Evolutionary conservation across 1,140 invertebrate species (phyloP).

Genomic region (Platyura marginata): DNA sequence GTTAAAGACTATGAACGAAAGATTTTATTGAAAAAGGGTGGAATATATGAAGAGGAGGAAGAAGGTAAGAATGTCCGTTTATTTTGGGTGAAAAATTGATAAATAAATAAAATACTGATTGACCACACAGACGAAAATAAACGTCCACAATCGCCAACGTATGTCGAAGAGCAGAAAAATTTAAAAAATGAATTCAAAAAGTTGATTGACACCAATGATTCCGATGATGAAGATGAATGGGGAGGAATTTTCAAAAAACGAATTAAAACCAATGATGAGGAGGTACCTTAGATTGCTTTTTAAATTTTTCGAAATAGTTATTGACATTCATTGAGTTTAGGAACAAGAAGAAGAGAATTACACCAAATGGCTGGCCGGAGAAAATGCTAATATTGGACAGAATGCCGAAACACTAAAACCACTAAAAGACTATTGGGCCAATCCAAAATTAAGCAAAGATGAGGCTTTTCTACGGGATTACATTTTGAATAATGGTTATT

Average conservation of each 20-base stretch:
- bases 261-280: conserved; percentile 40
- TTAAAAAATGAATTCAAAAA: conserved; percentile 47
- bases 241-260: conserved; percentile 35
- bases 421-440: conserved; percentile 68
- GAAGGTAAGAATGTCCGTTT: too few relatives aligned
- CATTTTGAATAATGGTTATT: conserved; percentile 65
- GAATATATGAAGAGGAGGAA: conserved; percentile 32
- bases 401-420: conserved; percentile 30
- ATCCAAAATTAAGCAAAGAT: conserved; percentile 56
- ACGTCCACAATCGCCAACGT: conserved; percentile 27
- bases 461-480: conserved; percentile 88
- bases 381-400: conserved; percentile 42
- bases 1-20: conserved; percentile 68
- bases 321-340: too few relatives aligned
- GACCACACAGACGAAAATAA: conserved; percentile 7
- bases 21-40: conserved; percentile 49
- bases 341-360: conserved; percentile 44
- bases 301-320: conserved; percentile 5
- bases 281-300: conserved; percentile 13
- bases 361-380: conserved; percentile 64
- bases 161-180: conserved; percentile 48
- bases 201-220: conserved; percentile 25
- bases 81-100: conserved; percentile 2
- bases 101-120: conserved; percentile 2
- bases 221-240: conserved; percentile 31